A percentile compares a stretch with the other conserved stretches of the same genome.
Conservation (phyloP, 1,140 invertebrate species). For the Antheraea mylitta region DNA sequence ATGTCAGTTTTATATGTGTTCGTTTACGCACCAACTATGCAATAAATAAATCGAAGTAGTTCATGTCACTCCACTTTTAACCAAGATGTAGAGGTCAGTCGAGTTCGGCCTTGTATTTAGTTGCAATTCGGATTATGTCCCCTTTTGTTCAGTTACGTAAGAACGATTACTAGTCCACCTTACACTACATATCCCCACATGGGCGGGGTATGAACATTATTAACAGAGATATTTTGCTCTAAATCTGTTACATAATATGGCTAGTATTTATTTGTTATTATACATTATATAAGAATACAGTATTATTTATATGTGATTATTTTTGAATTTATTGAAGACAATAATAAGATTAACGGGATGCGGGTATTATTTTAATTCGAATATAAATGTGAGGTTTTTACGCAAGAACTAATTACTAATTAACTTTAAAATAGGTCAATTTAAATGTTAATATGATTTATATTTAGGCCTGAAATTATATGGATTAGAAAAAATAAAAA, state of each 20-base stretch:
- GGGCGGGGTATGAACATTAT: slow-evolving; percentile 12
- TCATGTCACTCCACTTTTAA: slow-evolving; percentile 29
- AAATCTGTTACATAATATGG: not conserved
- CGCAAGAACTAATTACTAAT: no score
- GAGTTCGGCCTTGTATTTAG: slow-evolving; percentile 20
- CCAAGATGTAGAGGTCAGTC: slow-evolving; percentile 20
- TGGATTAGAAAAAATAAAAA: no score
- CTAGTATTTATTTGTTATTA: not conserved
- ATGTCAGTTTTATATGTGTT: not conserved
- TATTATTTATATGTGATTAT: not conserved
- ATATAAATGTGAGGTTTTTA: no score
- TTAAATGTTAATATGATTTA: no score
- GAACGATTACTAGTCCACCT: slow-evolving; percentile 28
- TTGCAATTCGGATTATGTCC: slow-evolving; percentile 31
- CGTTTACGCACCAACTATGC: slow-evolving; percentile 3
- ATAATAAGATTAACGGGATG: no score
- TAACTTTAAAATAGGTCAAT: no score
- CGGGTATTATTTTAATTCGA: no score
- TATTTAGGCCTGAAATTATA: no score
- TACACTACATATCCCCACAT: slow-evolving; percentile 26
- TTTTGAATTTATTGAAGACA: no score
- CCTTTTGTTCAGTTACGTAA: slow-evolving; percentile 34
- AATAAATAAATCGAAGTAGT: slow-evolving; percentile 25
- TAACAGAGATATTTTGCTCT: not conserved
- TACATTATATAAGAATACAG: not conserved